Evolutionary conservation across 2,888 invertebrate genomes (phyloP).

Genomic region (Steinernema carpocapsae): DNA sequence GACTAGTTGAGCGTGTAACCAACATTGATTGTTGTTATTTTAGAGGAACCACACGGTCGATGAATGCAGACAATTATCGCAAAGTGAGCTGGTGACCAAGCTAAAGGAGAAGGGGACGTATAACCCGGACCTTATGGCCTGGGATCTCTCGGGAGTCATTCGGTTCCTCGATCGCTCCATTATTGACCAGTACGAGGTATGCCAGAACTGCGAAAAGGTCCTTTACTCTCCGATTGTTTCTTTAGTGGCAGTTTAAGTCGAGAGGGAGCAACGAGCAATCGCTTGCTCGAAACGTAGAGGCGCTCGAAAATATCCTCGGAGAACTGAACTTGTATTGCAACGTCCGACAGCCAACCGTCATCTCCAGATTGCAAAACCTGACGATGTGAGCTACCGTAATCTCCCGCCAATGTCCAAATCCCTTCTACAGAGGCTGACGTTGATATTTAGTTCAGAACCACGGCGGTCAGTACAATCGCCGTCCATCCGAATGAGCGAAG

Average conservation of each 20-base stretch:
- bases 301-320: constrained; percentile 62
- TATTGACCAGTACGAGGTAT: constrained; percentile 66
- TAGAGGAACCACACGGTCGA: constrained; percentile 52
- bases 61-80: constrained; percentile 52
- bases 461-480: constrained; percentile 63
- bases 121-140: constrained; percentile 69
- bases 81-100: constrained; percentile 52
- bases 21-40: constrained; percentile 22
- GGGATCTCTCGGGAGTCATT: constrained; percentile 68
- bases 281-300: constrained; percentile 65
- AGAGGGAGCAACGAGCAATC: constrained; percentile 54
- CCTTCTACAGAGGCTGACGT: constrained; percentile 1
- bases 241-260: constrained; percentile 53
- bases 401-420: constrained; percentile 35
- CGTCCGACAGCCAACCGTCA: constrained; percentile 54
- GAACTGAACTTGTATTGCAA: constrained; percentile 67
- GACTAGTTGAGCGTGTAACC: constrained; percentile 9
- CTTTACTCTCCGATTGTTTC: too few relatives aligned
- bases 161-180: constrained; percentile 66
- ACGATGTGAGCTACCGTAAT: constrained; percentile 53
- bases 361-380: constrained; percentile 59
- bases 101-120: constrained; percentile 63
- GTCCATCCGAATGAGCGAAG: constrained; percentile 51
- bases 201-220: not conserved
- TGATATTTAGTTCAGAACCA: constrained; percentile 53